These are phyloP conservation scores for Chironomus tentans DNA, from an alignment of 2,888 invertebrate genomes.

Conservation along the genomic window DNA sequence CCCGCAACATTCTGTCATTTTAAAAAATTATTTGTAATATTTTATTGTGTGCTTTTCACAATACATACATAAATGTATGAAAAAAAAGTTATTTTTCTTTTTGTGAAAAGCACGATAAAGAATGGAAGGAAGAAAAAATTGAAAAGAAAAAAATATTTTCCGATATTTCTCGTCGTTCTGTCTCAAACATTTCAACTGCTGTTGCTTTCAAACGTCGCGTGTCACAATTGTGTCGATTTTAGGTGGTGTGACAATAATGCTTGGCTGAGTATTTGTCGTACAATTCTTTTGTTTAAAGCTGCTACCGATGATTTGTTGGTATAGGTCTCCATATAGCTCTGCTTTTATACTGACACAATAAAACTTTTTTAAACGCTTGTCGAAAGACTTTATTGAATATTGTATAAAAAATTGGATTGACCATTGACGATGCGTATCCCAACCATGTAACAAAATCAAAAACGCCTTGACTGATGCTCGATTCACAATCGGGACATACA, in stretches of 20 bases:
- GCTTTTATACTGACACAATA: slow-evolving; percentile 61
- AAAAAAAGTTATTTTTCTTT: too few relatives aligned
- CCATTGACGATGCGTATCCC: slow-evolving; percentile 89
- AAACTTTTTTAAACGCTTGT: slow-evolving; percentile 79
- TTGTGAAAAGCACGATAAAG: too few relatives aligned
- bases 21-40: slow-evolving; percentile 23
- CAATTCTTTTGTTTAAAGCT: background rate
- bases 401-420: slow-evolving; percentile 92
- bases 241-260: slow-evolving; percentile 10
- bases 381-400: slow-evolving; percentile 92
- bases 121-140: too few relatives aligned
- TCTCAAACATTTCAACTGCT: background rate
- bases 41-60: background rate
- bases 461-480: slow-evolving; percentile 64
- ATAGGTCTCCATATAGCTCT: slow-evolving; percentile 17
- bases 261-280: background rate
- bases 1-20: slow-evolving; percentile 9
- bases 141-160: background rate
- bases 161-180: background rate
- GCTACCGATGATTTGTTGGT: slow-evolving; percentile 21
- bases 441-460: slow-evolving; percentile 86
- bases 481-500: slow-evolving; percentile 71
- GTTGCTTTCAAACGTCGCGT: background rate
- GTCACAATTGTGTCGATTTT: slow-evolving; percentile 7
- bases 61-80: background rate